Percentiles rank a stretch among this genome's conserved stretches.
phyloP scores from a whole-genome alignment of 1,140 invertebrate genomes.

The Drosophila auraria region DNA sequence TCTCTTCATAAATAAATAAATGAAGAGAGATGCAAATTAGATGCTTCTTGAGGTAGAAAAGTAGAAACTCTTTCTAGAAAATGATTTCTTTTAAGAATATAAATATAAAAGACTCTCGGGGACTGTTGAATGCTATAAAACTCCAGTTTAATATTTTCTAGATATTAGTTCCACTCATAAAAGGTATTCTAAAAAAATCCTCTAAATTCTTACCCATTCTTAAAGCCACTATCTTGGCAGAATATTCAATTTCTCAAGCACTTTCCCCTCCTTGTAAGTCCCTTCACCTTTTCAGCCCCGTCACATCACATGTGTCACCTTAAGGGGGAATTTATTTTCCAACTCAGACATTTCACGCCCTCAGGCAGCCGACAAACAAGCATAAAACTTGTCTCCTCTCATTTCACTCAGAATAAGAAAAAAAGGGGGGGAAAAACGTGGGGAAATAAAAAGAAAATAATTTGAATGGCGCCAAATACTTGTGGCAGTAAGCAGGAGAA shows the following conservation, averaged over 20 bases:
- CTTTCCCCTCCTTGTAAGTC: background rate
- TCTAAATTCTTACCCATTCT: background rate
- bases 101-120: too few species aligned
- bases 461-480: constrained; percentile 54
- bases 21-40: background rate
- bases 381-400: constrained; percentile 62
- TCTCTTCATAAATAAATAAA: background rate
- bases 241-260: constrained; percentile 13
- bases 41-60: background rate
- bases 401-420: constrained; percentile 15
- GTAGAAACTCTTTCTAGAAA: background rate
- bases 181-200: background rate
- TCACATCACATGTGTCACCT: constrained; percentile 55
- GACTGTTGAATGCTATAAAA: too few species aligned
- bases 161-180: background rate
- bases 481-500: constrained; percentile 27
- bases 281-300: constrained; percentile 4
- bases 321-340: constrained; percentile 29
- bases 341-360: constrained; percentile 51
- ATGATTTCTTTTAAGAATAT: too few species aligned
- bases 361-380: constrained; percentile 48
- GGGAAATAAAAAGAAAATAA: constrained; percentile 48
- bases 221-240: background rate
- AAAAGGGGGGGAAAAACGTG: constrained; percentile 15
- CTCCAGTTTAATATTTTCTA: background rate